Evolutionary conservation across 2,797 vertebrate genomes (phyloP), one percentile per base, ranked within the genome.

Genomic region (Brachyrhaphis roseni): DNA sequence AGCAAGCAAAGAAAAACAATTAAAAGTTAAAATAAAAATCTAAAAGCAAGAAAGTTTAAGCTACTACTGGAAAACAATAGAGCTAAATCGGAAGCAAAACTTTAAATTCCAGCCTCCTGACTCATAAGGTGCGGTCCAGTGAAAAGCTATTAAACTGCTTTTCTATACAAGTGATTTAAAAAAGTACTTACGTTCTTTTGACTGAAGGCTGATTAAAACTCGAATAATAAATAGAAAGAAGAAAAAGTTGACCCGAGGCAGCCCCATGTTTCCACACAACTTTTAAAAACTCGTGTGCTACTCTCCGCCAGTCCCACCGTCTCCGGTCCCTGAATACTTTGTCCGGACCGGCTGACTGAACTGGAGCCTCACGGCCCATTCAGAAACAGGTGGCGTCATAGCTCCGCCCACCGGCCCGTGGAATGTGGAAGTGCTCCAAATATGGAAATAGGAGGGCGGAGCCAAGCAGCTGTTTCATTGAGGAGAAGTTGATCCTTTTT

Each of bases 111-210:
- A 76, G 31, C 34, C 64, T 77, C 70, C 72, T 93, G 91, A 93
- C 85, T 91, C 90, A 90, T 45, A 26, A 85, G 85, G 84, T 83
- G 80, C 64, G 78, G 82, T 75, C 15, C 72, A 86, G 34, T 26
- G 43, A 20, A 18, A 18, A 62, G 13, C 28, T 10, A 39, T 66
- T 11, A 66, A 20, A 68, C 36, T 11, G n/a, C 41, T 71, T 28
- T 51, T 28, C 5, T 28, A 71, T 43, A 71, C 55, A 64, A 43
- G 3, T 18, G 0, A 47, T 57, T 43, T 8, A 34, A 62, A 55
- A 26, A n/a, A 3, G 6, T 84, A 95, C 96, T 96, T 87, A 97
- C 96, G 93, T 91, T 96, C 94, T 90, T 96, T 95, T 1, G 94
- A 91, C 81, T 96, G 95, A 16, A 90, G 85, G 82, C 88, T 92